phyloP scores from a whole-genome alignment of 2,888 invertebrate species.

The Nasonia oneida region DNA sequence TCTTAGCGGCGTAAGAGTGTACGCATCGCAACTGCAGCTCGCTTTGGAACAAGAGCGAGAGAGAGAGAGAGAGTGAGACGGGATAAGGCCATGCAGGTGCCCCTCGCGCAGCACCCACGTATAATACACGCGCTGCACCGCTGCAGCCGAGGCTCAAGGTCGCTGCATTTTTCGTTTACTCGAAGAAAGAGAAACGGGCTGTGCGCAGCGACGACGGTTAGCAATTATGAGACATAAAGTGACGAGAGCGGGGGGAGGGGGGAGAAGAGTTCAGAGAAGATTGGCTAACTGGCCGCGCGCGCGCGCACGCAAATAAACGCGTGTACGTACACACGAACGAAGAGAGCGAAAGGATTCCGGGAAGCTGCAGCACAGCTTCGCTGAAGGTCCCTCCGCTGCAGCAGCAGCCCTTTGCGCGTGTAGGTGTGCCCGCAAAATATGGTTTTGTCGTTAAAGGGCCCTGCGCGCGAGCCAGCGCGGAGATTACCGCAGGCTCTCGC shows the following conservation, averaged over 20 bases:
- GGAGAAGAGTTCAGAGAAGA: slow-evolving; percentile 63
- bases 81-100: slow-evolving; percentile 33
- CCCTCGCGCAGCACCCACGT: slow-evolving; percentile 24
- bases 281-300: slow-evolving; percentile 61
- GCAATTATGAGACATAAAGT: slow-evolving; percentile 78
- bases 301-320: slow-evolving; percentile 11
- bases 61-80: background rate
- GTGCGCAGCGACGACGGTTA: slow-evolving; percentile 69
- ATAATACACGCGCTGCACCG: background rate
- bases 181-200: slow-evolving; percentile 28
- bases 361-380: slow-evolving; percentile 60
- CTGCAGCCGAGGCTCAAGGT: slow-evolving; percentile 45
- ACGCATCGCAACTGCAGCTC: background rate
- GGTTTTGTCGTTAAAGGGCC: slow-evolving; percentile 47
- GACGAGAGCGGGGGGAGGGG: slow-evolving; percentile 67
- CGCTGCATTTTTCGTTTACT: slow-evolving; percentile 42
- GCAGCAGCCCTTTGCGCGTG: background rate
- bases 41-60: too few relatives aligned
- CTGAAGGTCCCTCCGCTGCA: slow-evolving; percentile 38
- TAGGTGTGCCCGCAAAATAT: slow-evolving; percentile 35
- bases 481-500: slow-evolving; percentile 21
- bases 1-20: slow-evolving; percentile 22
- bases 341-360: slow-evolving; percentile 65
- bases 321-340: slow-evolving; percentile 34
- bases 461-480: background rate